phyloP scores from a whole-genome alignment of 2,888 invertebrate species.

The Ischnura elegans region DNA sequence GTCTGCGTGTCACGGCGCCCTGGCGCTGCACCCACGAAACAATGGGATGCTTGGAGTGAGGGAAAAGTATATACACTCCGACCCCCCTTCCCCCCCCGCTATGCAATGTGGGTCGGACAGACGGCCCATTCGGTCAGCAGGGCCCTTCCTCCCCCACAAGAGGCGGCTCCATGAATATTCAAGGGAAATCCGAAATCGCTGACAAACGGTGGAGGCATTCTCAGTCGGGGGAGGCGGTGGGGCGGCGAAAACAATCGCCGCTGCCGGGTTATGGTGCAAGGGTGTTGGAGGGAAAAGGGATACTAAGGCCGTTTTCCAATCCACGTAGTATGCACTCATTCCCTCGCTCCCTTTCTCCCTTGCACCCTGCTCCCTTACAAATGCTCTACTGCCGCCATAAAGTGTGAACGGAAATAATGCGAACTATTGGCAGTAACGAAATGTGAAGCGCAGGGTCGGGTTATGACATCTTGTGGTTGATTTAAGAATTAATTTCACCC shows the following conservation, averaged over 20 bases:
- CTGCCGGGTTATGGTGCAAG: conserved; percentile 27
- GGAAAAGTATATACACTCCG: not conserved
- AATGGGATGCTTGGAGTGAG: not conserved
- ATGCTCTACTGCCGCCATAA: too few relatives aligned
- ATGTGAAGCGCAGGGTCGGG: too few relatives aligned
- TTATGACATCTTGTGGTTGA: too few relatives aligned
- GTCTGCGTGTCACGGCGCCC: not conserved
- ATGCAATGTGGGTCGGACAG: conserved; percentile 7
- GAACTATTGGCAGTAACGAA: too few relatives aligned
- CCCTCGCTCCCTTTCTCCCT: too few relatives aligned
- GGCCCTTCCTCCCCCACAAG: not conserved
- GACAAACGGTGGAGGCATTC: not conserved
- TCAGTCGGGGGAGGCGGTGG: not conserved
- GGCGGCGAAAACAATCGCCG: not conserved
- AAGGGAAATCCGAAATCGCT: not conserved
- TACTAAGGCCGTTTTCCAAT: too few relatives aligned
- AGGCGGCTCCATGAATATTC: not conserved
- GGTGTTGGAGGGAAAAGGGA: not conserved
- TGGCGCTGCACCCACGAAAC: not conserved
- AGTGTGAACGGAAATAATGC: too few relatives aligned
- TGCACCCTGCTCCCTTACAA: too few relatives aligned
- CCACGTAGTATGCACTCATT: too few relatives aligned
- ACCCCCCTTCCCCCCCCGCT: not conserved
- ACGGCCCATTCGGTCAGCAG: conserved; percentile 4
- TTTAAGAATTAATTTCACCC: too few relatives aligned